Conservation (phyloP, 1,140 invertebrate species). For the Drosophila busckii region DNA sequence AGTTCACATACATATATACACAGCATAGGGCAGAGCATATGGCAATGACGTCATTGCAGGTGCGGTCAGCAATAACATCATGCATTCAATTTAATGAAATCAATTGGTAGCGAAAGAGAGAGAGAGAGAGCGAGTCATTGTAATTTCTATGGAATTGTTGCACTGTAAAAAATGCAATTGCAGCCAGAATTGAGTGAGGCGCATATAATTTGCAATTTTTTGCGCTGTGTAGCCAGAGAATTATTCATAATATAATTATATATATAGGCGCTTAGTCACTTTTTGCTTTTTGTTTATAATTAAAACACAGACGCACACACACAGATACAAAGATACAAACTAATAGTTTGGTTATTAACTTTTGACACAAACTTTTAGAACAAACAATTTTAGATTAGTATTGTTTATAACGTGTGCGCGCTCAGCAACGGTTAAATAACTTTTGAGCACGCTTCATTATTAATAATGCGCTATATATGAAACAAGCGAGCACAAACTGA, state of each 20-base stretch:
- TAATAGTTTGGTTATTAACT: not conserved
- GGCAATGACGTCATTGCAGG: conserved; percentile 40
- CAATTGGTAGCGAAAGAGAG: conserved; percentile 18
- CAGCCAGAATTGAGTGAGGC: too few species aligned
- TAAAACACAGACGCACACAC: too few species aligned
- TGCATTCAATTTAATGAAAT: conserved; percentile 30
- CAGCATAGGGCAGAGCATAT: not conserved
- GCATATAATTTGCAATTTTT: too few species aligned
- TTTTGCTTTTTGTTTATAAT: too few species aligned
- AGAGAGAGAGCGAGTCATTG: too few species aligned
- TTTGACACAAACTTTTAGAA: not conserved
- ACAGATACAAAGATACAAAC: too few species aligned
- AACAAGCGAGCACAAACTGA: conserved; percentile 36
- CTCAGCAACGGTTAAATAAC: conserved; percentile 67
- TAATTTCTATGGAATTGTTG: too few species aligned
- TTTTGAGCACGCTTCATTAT: conserved; percentile 69
- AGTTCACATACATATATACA: conserved; percentile 6
- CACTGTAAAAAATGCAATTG: too few species aligned
- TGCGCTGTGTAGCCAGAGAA: too few species aligned
- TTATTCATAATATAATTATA: too few species aligned
- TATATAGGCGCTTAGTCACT: too few species aligned
- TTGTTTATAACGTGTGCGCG: conserved; percentile 28
- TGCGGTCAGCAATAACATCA: conserved; percentile 44
- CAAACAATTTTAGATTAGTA: not conserved
- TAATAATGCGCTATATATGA: conserved; percentile 61